Base-by-base conservation (phyloP, 2,888 invertebrate species). In the Tetranychus truncatus region DNA sequence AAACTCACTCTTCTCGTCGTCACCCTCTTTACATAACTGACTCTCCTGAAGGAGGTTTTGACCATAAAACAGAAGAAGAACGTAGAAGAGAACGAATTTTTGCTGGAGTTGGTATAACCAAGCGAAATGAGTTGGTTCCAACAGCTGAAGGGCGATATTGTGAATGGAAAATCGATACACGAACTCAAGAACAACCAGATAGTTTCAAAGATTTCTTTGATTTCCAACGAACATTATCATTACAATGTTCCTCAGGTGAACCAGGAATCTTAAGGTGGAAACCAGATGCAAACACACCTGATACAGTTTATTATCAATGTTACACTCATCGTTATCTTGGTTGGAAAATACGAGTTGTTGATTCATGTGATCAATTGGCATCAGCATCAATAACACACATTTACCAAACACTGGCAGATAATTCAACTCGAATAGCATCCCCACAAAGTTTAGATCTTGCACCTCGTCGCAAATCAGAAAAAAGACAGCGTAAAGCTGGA, bases 1-100 rank as follows among this genome's bases (percentile, higher is more conserved):
- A 90, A 0, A 88, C 88, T 34, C 84, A 87, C 67, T 89, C 92
- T 0, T 92, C 93, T 11, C 87, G 88, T 78, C 92, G 91, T 82
- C 94, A 95, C 84, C 94, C 94, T 67, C 92, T 95, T 85, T 84
- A 84, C 84, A 93, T 95, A 81, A 92, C 93, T 65, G 90, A 93
- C 81, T 93, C 94, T 83, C 88, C 91, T 0, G 86, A 92, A n/a
- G 94, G 94, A 65, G 94, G 94, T 1, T 94, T 89, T 82, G 88
- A 88, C 80, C 89, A 92, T 82, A 92, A 92, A 83, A 88, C 88
- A 0, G 86, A 89, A 0, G 89, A 89, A 79, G 92, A 94, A 83
- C 89, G 87, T 83, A 85, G 91, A 92, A 87, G 87, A 78, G 86
- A 73, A 18, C 34, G 73, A 78, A 89, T 94, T 76, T 93, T 88